Base-by-base conservation (phyloP, 1,140 invertebrate genomes). In the Lanistes nyassanus region DNA sequence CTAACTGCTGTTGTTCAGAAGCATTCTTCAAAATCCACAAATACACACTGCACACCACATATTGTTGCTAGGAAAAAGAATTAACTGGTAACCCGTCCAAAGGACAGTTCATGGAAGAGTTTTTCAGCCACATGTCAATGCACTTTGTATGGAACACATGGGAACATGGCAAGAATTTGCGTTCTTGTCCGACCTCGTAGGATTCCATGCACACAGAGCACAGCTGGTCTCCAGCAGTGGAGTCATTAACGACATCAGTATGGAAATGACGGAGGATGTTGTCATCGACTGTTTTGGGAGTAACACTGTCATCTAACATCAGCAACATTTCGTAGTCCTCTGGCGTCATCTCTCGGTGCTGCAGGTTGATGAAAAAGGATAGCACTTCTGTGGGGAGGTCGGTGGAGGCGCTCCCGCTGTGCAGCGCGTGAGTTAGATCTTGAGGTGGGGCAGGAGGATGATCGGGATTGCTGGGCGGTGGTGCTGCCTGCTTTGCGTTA, bases 241-340 rank as follows among this genome's bases (percentile, higher is more conserved):
- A 67, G 3, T 75, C 80, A 47, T 71, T 75, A 36, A 84, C 79
- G 1, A 36, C 78, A 37, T 85, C 84, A 26, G 84, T 84, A 74
- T 80, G 83, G 34, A 87, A 83, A 21, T 29, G 58, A 34, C 67
- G 39, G 5, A 87, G 42, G 9, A 77, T 56, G 65, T 69, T 76
- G 47, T 77, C 60, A 6, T 80, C 65, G 13, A 87, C 58, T 29
- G 86, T 87, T 79, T 86, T 87, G n/a, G 84, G 82, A 19, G 82
- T 80, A 4, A 87, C 82, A 37, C 76, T 53, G 53, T 87, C 84
- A 58, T 87, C 86, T 3, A 87, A 74, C 29, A 74, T 69, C 9
- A 86, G 80, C n/a, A 87, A 74, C 36, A 83, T 71, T n/a, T 87
- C 86, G 72, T 87, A 87, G 68, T 87, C 86, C 56, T 87, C 85